These are phyloP conservation scores for Metopolophium dirhodum DNA, from an alignment of 1,140 invertebrate genomes.

Conservation along the genomic window DNA sequence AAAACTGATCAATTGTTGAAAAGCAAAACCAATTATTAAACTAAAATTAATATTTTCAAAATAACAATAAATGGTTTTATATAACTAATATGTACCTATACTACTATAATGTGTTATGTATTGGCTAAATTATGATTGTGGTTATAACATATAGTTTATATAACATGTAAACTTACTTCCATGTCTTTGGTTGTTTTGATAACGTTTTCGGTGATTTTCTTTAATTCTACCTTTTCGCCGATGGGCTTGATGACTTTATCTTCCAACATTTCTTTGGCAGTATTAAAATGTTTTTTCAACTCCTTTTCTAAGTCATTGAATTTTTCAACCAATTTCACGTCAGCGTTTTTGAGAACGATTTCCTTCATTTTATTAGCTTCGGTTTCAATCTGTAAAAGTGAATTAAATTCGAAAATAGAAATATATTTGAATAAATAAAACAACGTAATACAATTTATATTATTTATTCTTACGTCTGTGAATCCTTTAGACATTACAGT, in stretches of 20 bases:
- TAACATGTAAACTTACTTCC: conserved; percentile 13
- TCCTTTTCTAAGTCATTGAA: conserved; percentile 39
- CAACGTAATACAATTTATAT: too few relatives aligned
- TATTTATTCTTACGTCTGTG: not conserved
- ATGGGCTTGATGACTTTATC: conserved; percentile 37
- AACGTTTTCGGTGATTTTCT: conserved; percentile 20
- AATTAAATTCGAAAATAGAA: not conserved
- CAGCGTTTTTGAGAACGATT: not conserved
- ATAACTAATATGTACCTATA: not conserved
- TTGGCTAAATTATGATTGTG: not conserved
- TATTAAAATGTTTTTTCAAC: not conserved
- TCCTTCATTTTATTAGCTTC: conserved; percentile 7
- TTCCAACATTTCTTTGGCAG: not conserved
- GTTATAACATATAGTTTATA: not conserved
- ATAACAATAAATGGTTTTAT: not conserved
- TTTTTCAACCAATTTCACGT: conserved; percentile 12
- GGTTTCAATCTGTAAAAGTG: not conserved
- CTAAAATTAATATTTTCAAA: not conserved
- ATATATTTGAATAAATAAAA: not conserved
- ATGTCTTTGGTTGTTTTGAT: not conserved
- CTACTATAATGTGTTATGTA: not conserved
- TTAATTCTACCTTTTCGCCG: conserved; percentile 22
- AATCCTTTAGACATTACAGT: not conserved
- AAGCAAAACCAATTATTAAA: not conserved
- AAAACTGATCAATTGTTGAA: not conserved